Base-by-base conservation (phyloP, 2,113 vertebrate species). In the Thomomys bottae region DNA sequence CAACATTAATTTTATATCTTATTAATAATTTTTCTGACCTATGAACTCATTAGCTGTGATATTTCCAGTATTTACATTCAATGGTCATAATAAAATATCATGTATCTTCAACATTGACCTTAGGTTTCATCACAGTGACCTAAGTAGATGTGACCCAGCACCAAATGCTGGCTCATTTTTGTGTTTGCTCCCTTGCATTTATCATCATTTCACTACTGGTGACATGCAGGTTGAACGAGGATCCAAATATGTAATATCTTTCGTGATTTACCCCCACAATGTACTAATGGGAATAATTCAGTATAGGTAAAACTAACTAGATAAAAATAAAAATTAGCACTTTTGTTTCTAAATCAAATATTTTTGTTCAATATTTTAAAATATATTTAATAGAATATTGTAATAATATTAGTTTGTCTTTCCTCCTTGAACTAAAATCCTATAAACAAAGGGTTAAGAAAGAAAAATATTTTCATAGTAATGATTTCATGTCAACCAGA, bases 41-140 rank as follows among this genome's bases (percentile, higher is more conserved):
- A 85, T 64, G 15, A 89, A 89, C 42, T 75, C 14, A 82, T 85
- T 84, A 87, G 7, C 59, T 91, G 87, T 61, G 79, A 70, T 63
- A 86, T 67, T 2, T 71, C 70, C 66, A 70, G 26, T 1, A 92
- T 61, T 90, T 79, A 75, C 1, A 78, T 34, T 84, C 78, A 81
- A 61, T 89, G 81, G 45, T 73, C 9, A 73, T 59, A 78, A 90
- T 59, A 78, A 90, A 89, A 73, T 17, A 77, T 26, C 34, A 66
- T n/a, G 66, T 87, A 75, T 70, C 49, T 54, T 54, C 49, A 54
- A 54, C 14, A 15, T 54, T 54, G 18, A 76, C 32, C 21, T 45
- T 54, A 57, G 3, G 4, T 66, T 3, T 14, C 9, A 57, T 80
- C 20, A 36, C 12, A 30, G 0, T 38, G 57, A 9, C 15, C 15